These are phyloP conservation scores for Hormaphis cornu DNA, from an alignment of 1,140 invertebrate species.

Conservation along the genomic window DNA sequence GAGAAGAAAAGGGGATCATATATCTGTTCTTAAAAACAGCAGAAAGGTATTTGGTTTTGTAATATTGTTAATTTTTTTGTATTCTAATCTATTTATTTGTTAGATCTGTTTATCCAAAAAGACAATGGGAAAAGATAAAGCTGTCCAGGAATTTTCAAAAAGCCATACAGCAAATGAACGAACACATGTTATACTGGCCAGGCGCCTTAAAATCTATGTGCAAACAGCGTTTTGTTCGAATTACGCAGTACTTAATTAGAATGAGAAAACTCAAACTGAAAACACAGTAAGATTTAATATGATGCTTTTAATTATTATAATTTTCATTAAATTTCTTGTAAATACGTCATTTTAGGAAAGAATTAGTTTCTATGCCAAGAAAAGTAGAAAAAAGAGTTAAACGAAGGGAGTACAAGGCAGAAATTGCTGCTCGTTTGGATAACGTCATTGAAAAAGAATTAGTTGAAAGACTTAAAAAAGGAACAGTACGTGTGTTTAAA, in stretches of 20 bases:
- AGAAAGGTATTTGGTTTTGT: slow-evolving; percentile 56
- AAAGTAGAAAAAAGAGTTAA: slow-evolving; percentile 91
- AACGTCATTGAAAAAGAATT: slow-evolving; percentile 94
- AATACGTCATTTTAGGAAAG: slow-evolving; percentile 56
- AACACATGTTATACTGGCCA: slow-evolving; percentile 88
- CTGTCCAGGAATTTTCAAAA: slow-evolving; percentile 89
- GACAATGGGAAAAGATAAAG: slow-evolving; percentile 95
- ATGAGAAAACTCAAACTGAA: slow-evolving; percentile 88
- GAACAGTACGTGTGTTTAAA: slow-evolving; percentile 58
- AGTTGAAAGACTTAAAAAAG: slow-evolving; percentile 84
- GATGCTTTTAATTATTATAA: neutral
- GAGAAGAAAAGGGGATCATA: slow-evolving; percentile 94
- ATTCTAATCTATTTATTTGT: slow-evolving; percentile 36
- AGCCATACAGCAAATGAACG: slow-evolving; percentile 91
- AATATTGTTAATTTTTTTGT: neutral
- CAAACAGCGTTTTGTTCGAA: slow-evolving; percentile 90
- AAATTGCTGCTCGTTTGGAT: slow-evolving; percentile 90
- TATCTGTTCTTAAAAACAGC: slow-evolving; percentile 96
- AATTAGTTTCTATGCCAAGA: slow-evolving; percentile 81
- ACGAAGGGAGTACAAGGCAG: slow-evolving; percentile 89
- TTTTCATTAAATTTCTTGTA: neutral
- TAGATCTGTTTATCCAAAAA: slow-evolving; percentile 76
- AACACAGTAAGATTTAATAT: slow-evolving; percentile 58
- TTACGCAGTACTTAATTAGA: slow-evolving; percentile 92
- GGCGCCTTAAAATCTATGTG: slow-evolving; percentile 83